Evolutionary conservation across 1,140 invertebrate species (phyloP).

Genomic region (Orchestia grillus): DNA sequence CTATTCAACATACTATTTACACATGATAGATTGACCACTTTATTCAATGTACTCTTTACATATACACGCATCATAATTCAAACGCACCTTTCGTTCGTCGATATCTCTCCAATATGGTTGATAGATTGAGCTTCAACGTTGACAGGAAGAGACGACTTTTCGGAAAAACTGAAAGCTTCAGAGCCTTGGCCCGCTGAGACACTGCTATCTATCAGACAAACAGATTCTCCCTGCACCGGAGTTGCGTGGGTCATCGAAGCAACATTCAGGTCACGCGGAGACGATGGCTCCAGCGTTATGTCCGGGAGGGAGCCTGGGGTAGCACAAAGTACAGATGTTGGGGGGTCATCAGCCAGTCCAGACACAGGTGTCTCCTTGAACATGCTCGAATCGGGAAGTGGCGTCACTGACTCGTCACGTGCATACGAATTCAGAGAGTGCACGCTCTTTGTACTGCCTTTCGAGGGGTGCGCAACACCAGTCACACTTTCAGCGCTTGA

Average conservation of each 20-base stretch:
- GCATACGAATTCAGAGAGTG: background rate
- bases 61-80: background rate
- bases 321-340: background rate
- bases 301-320: slow-evolving; percentile 16
- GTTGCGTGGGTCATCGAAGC: background rate
- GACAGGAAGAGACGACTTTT: background rate
- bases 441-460: background rate
- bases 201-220: background rate
- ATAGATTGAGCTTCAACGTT: background rate
- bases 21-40: background rate
- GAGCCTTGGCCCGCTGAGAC: background rate
- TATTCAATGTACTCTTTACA: background rate
- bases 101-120: background rate
- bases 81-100: background rate
- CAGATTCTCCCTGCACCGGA: background rate
- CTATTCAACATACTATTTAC: background rate
- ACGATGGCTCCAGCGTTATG: background rate
- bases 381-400: background rate
- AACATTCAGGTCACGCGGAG: background rate
- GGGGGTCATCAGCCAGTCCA: background rate
- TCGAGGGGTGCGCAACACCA: background rate
- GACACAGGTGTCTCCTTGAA: background rate
- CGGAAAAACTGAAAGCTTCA: background rate
- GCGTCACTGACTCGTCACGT: background rate
- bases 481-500: background rate